Percentiles rank a stretch among this genome's conserved stretches.
phyloP scores from a whole-genome alignment of 2,113 vertebrate genomes.

The Amazona guildingii region DNA sequence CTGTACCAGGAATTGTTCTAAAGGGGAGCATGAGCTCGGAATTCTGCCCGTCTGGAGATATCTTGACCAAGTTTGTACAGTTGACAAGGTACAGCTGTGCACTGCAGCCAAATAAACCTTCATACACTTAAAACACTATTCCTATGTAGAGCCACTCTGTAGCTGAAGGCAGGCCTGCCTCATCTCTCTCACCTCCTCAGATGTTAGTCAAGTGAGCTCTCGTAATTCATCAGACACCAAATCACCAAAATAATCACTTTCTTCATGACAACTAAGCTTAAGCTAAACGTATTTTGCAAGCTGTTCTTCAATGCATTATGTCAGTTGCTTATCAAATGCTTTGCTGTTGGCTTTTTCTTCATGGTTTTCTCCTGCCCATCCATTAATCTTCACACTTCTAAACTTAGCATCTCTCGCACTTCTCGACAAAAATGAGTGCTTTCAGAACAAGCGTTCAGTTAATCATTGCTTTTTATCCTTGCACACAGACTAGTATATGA shows the following conservation, averaged over 20 bases:
- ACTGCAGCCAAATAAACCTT: neutral
- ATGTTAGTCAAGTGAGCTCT: neutral
- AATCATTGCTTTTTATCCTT: neutral
- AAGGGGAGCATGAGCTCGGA: neutral
- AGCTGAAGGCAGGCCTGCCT: neutral
- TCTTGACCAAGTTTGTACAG: neutral
- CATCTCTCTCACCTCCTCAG: neutral
- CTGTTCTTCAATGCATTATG: neutral
- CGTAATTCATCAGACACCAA: neutral
- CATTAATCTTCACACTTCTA: neutral
- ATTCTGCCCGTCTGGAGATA: neutral
- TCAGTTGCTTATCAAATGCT: neutral
- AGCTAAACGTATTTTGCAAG: neutral
- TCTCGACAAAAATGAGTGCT: neutral
- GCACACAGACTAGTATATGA: neutral
- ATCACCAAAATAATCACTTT: neutral
- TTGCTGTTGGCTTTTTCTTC: neutral
- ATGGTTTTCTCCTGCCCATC: neutral
- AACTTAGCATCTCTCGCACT: neutral
- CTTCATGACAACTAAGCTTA: neutral
- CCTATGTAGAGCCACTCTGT: neutral
- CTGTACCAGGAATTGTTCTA: neutral
- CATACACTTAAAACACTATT: neutral
- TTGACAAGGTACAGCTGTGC: fast-evolving
- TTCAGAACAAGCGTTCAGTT: neutral